Base-by-base conservation (phyloP, 2,113 vertebrate species). In the Notechis scutatus region DNA sequence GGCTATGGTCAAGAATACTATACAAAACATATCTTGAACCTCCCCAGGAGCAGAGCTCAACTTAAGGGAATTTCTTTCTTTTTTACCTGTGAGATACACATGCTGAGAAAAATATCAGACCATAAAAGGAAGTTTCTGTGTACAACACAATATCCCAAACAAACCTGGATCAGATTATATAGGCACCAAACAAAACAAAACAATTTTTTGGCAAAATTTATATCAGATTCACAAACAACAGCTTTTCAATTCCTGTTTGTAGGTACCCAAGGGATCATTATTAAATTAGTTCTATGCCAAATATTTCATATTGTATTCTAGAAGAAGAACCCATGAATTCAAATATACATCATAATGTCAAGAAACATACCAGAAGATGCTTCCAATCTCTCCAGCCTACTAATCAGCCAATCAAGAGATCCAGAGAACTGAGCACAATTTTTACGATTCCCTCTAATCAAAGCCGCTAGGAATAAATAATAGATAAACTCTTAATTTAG, bases 371-470 rank as follows among this genome's bases (percentile, higher is more conserved):
- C 99, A 92, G 99, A 99, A 64, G 99, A 99, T 10, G 99, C 99
- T 97, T 99, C 99, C 93, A 99, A 96, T 94, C 98, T 98, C 97
- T 99, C 99, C 96, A 99, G 95, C 96, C 99, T 98, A 98, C 99
- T 99, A 92, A 99, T 99, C 69, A 99, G 94, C 99, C 99, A 99
- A 87, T 99, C 99, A 88, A 99, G 97, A 5, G 99, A 99, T 92
- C 98, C 98, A 7, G 99, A 99, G 97, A 99, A 99, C 1, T 99
- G 99, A 92, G 99, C 99, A 97, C 99, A 99, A 96, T 99, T 99
- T 97, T 99, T 99, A 96, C 99, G 98, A 98, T 99, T 99, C 90
- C 99, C 99, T 96, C 99, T 98, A 97, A 99, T 99, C 88, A 99
- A 97, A 92, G 99, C 99, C 92, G 99, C 99, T 99, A 90, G 45